These are phyloP conservation scores for Urocynchramus pylzowi DNA, from an alignment of 2,113 vertebrate genomes.

Conservation along the genomic window DNA sequence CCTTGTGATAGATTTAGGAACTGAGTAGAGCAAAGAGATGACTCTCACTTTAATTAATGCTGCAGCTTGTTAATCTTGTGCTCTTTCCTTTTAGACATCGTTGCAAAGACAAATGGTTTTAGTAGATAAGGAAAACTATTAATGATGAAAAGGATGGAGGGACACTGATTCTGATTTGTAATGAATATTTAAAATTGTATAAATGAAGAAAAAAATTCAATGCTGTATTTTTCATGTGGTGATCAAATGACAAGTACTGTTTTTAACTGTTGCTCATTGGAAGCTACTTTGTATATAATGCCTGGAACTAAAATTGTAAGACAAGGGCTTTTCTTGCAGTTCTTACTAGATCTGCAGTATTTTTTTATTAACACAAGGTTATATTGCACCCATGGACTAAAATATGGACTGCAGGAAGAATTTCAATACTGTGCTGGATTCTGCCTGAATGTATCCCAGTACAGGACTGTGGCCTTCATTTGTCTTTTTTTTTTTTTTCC, in stretches of 20 bases:
- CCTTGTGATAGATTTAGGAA: slow-evolving; percentile 40
- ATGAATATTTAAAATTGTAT: slow-evolving; percentile 31
- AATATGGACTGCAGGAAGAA: background rate
- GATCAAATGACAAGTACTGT: background rate
- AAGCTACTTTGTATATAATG: background rate
- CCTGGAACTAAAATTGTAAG: background rate
- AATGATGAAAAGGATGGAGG: slow-evolving; percentile 29
- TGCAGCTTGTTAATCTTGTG: slow-evolving; percentile 55
- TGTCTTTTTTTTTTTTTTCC: background rate
- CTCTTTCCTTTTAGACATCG: slow-evolving; percentile 40
- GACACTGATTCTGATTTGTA: slow-evolving; percentile 49
- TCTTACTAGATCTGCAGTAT: background rate
- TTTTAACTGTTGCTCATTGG: slow-evolving; percentile 36
- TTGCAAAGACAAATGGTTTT: slow-evolving; percentile 67
- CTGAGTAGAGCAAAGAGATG: slow-evolving; percentile 31
- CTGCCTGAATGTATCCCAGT: background rate
- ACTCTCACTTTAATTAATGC: slow-evolving; percentile 69
- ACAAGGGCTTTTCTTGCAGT: background rate
- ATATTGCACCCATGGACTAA: background rate
- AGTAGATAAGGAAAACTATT: slow-evolving; percentile 65
- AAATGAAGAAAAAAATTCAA: slow-evolving; percentile 15
- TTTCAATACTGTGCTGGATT: background rate
- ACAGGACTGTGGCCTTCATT: slow-evolving; percentile 14
- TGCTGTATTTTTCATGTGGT: slow-evolving; percentile 2
- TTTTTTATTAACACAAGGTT: background rate